Evolutionary conservation across 1,140 invertebrate species (phyloP), one percentile per base, ranked within the genome.

Genomic region (Drosophila ananassae): DNA sequence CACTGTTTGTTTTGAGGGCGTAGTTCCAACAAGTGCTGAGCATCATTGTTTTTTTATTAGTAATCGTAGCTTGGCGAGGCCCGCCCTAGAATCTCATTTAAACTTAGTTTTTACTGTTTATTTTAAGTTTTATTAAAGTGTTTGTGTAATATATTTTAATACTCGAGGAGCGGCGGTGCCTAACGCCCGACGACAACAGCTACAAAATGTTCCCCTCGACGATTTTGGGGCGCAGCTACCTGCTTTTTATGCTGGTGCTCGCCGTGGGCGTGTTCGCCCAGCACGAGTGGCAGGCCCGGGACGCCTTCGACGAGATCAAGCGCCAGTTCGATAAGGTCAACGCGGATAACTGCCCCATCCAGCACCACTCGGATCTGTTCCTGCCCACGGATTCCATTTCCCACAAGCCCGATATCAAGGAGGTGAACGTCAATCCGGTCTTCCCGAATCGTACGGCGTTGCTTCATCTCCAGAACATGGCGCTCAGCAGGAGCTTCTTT

Each of bases 381-480:
- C 92, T 99, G 62, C 96, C 97, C 0, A 93, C 94, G 46, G 96
- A 97, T 73, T 93, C 96, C 0, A 95, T 99, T 0, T 97, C 98
- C 0, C 98, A 99, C 91, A 93, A 97, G 50, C 98, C 98, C 0
- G 97, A 98, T 80, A 97, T 99, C 66, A 98, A 99, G 92, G 97
- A 98, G 89, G 94, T 99, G 47, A 97, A 98, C 80, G 97, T 98
- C 21, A 98, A 98, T 93, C 98, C 98, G 2, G 95, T 99, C 5
- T 98, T 98, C 87, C 97, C 98, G 0, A 99, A 99, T 92, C 94
- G 98, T 73, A 99, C 98, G 0, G 96, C 96, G 10, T 92, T 99
- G 61, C 92, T 99, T 12, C 98, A 99, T 93, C 93, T 99, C 57
- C 98, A 99, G 92, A 99, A 99, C 92, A 96, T 99, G 95, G 98